Base-by-base conservation (phyloP, 2,888 invertebrate species). In the Gastrophysa polygoni region DNA sequence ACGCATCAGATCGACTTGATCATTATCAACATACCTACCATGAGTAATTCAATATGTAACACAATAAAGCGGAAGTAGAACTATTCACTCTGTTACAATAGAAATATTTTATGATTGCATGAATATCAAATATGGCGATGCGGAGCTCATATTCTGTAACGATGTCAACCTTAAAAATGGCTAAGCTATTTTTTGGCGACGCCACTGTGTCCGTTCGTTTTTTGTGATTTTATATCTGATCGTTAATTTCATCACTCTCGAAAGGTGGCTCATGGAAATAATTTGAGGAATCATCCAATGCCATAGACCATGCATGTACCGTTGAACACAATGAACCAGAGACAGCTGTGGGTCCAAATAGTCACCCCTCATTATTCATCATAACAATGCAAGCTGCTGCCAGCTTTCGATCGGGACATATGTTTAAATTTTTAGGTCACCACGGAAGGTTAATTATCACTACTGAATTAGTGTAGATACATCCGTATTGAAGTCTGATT, bases 291-390 rank as follows among this genome's bases (percentile, higher is more conserved):
- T 20, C 51, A 43, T 54, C 17, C 20, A 20, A 21, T 16, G 52
- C 28, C 34, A 21, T 21, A 38, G 38, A 54, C n/a, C 54, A 54
- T 38, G 20, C 34, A 43, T 28, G 24, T 43, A 54, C 11, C 38
- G 43, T 54, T 32, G 24, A 43, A 43, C 16, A 24, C 46, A 21
- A 32, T 34, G 32, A 54, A 54, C 43, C 43, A 21, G 20, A 21
- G 54, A 54, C 54, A 54, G 54, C 54, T 54, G 54, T 54, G 17
- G 14, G 38, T 54, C 34, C 28, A 43, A 54, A 54, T 24, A 43
- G 54, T 43, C 54, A 54, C 54, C 54, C 54, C 43, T 43, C 54
- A 43, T 43, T 24, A 28, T 54, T 54, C 44, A 54, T 14, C 34
- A 54, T 54, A 54, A 54, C 54, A 54, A 54, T 54, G 38, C 38